phyloP scores from a whole-genome alignment of 1,140 invertebrate genomes.

The Oreohelix idahoensis region DNA sequence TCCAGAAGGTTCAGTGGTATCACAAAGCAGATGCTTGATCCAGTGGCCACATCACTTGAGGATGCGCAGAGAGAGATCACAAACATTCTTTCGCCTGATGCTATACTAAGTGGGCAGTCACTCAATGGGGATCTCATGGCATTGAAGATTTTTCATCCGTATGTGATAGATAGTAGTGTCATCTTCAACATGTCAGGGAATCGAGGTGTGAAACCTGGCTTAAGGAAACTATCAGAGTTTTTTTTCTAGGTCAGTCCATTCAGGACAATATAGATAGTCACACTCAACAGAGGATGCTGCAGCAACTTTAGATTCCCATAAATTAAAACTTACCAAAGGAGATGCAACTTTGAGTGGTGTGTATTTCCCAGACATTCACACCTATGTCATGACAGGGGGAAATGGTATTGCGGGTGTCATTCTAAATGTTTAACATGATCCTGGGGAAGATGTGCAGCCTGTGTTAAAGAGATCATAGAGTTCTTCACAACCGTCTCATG shows the following conservation, averaged over 20 bases:
- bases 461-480: no score
- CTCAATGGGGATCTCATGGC: slow-evolving; percentile 89
- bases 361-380: slow-evolving; percentile 40
- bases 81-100: slow-evolving; percentile 85
- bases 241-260: slow-evolving; percentile 86
- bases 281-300: slow-evolving; percentile 88
- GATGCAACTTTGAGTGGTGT: slow-evolving; percentile 47
- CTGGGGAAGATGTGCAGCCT: no score
- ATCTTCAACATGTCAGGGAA: slow-evolving; percentile 90
- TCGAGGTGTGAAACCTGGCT: slow-evolving; percentile 82
- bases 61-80: slow-evolving; percentile 87
- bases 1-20: slow-evolving; percentile 86
- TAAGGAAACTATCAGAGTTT: slow-evolving; percentile 81
- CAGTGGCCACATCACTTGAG: slow-evolving; percentile 82
- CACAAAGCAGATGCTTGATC: slow-evolving; percentile 81
- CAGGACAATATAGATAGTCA: slow-evolving; percentile 84
- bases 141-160: slow-evolving; percentile 86
- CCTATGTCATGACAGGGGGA: slow-evolving; percentile 30
- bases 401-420: no score
- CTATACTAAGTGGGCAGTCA: slow-evolving; percentile 94
- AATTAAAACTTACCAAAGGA: slow-evolving; percentile 84
- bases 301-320: slow-evolving; percentile 87
- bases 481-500: no score
- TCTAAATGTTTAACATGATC: no score
- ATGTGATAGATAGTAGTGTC: slow-evolving; percentile 93